A percentile compares a stretch with the other conserved stretches of the same genome.
Evolutionary conservation across 2,888 invertebrate species (phyloP).

Genomic region (Torymus texanus): DNA sequence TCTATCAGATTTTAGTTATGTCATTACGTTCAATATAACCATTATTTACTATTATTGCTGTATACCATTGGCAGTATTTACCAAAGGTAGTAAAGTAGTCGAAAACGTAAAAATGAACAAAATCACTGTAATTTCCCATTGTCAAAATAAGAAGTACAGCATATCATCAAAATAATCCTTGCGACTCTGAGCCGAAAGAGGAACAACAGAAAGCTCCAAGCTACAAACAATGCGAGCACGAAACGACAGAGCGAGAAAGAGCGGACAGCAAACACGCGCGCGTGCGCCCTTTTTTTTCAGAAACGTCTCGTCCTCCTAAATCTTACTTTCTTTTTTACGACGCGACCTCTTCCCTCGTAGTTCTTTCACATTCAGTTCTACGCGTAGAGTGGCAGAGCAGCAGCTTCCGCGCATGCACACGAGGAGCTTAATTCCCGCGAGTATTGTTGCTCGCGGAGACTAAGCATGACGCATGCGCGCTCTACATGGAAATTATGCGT

Average conservation of each 20-base stretch:
- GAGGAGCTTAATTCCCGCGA: background rate
- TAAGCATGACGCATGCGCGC: conserved; percentile 23
- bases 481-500: conserved; percentile 34
- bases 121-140: background rate
- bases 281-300: conserved; percentile 23
- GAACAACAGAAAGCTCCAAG: conserved; percentile 17
- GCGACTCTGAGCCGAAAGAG: background rate
- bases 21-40: no score
- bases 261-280: conserved; percentile 43
- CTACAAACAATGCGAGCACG: conserved; percentile 41
- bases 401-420: no score
- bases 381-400: no score
- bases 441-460: background rate
- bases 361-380: background rate
- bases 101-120: no score
- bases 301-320: conserved; percentile 38
- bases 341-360: background rate
- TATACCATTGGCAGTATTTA: no score
- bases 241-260: conserved; percentile 28
- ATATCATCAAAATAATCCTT: conserved; percentile 19
- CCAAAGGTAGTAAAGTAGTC: no score
- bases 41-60: no score
- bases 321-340: conserved; percentile 47
- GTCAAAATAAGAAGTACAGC: conserved; percentile 5
- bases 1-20: no score